phyloP scores from a whole-genome alignment of 2,888 invertebrate species.

The Lochmaea crataegi region DNA sequence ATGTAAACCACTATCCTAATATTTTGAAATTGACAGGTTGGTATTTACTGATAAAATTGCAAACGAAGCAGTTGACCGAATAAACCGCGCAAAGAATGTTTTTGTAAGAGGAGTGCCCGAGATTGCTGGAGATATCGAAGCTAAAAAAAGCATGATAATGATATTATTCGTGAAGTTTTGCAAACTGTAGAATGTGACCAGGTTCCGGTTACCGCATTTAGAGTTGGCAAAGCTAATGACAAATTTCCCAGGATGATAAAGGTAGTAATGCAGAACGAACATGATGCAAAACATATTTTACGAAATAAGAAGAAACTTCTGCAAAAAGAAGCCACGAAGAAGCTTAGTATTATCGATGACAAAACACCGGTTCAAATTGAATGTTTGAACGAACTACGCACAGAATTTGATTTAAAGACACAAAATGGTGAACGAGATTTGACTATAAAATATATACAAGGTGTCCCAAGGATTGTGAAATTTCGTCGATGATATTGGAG shows the following conservation, averaged over 20 bases:
- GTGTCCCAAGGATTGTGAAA: background rate
- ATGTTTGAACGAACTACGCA: background rate
- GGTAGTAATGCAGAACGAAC: background rate
- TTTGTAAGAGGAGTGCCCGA: background rate
- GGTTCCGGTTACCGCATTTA: background rate
- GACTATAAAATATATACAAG: slow-evolving; percentile 6
- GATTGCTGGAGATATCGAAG: background rate
- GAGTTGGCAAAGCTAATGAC: background rate
- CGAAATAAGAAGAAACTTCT: background rate
- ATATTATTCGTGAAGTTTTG: background rate
- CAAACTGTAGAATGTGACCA: background rate
- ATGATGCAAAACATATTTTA: background rate
- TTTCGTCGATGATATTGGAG: background rate
- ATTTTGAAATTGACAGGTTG: too few relatives aligned
- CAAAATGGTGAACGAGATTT: slow-evolving; percentile 3
- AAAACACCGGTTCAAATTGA: slow-evolving; percentile 3
- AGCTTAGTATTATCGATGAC: background rate
- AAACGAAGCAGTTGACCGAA: too few relatives aligned
- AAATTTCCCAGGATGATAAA: background rate
- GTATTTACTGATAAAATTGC: too few relatives aligned
- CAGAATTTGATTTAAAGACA: background rate
- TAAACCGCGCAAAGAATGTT: too few relatives aligned
- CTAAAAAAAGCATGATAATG: slow-evolving; percentile 20
- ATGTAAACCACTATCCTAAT: too few relatives aligned
- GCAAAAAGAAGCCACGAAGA: background rate